Conservation (phyloP, 2,113 vertebrate species). For the Turdus rufiventris region DNA sequence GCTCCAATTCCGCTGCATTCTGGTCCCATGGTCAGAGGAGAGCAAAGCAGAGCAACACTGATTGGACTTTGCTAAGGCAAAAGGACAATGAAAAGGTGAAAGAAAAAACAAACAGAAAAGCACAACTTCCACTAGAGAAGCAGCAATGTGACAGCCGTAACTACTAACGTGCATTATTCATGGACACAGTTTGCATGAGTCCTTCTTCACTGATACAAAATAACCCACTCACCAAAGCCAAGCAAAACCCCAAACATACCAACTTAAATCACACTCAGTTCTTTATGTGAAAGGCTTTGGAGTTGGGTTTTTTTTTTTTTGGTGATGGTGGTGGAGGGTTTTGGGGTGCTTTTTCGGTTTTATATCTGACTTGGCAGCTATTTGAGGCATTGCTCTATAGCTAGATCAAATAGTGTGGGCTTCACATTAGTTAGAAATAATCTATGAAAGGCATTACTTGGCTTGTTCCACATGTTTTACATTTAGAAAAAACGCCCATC, state of each 20-base stretch:
- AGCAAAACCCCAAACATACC: not conserved
- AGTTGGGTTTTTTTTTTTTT: not conserved
- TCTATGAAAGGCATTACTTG: not conserved
- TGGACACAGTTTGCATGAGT: fast-evolving
- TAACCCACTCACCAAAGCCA: not conserved
- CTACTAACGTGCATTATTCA: not conserved
- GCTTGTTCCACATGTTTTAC: not conserved
- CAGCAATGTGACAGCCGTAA: not conserved
- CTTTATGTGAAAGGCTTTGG: not conserved
- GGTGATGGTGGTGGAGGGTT: not conserved
- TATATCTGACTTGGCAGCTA: not conserved
- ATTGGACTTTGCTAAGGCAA: not conserved
- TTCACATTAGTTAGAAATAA: not conserved
- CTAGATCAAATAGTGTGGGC: not conserved
- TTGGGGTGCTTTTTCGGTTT: not conserved
- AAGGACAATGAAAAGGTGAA: not conserved
- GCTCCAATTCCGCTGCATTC: not conserved
- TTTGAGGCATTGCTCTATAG: not conserved
- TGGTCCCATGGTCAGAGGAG: not conserved
- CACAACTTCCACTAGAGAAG: not conserved
- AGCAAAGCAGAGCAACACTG: fast-evolving
- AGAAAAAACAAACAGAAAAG: not conserved
- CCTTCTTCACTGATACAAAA: not conserved
- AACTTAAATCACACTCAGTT: not conserved
- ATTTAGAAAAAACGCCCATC: not conserved